Base-by-base conservation (phyloP, 2,888 invertebrate genomes). In the Epirrita christyi region DNA sequence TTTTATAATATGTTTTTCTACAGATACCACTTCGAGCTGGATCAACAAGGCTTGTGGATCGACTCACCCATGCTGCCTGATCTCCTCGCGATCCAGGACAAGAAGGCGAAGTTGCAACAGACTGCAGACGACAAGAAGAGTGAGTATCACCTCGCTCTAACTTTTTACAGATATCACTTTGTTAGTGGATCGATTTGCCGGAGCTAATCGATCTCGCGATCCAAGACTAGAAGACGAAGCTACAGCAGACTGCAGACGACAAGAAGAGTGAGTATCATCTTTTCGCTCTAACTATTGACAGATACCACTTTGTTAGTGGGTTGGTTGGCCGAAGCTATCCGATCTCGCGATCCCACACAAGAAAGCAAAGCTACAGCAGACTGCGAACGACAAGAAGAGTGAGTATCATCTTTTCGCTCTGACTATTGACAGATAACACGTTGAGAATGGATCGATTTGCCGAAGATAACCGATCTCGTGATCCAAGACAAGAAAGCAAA, bases 1-100 rank as follows among this genome's bases (percentile, higher is more conserved):
- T n/a, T n/a, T n/a, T n/a, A n/a, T 21, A 21, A 21, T 21, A 21
- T 21, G 21, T 21, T 21, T 4, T 21, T 21, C 34, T 11, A 0
- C 67, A 91, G 91, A 55, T 92, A 92, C 68, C 92, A 92, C 61
- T 92, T 92, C 56, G 92, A 92, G 70, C 37, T 89, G 75, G 92
- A 92, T 67, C 83, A 86, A 37, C 92, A 92, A 46, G 92, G 92
- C 0, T 66, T 92, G 0, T 92, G 92, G 92, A 91, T 92, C 49
- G 92, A 92, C 70, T 91, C 91, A 0, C 92, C 92, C 0, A 90
- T 92, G 90, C 64, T 92, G n/a, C 91, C 92, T 0, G 92, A 92
- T 34, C 78, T 92, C 0, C 77, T 92, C 1, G 80, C 86, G 0
- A 75, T 80, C 0, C 86, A 85, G 44, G 86, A 88, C 46, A 78